Base-by-base conservation (phyloP, 2,888 invertebrate species). In the Apamea anceps region DNA sequence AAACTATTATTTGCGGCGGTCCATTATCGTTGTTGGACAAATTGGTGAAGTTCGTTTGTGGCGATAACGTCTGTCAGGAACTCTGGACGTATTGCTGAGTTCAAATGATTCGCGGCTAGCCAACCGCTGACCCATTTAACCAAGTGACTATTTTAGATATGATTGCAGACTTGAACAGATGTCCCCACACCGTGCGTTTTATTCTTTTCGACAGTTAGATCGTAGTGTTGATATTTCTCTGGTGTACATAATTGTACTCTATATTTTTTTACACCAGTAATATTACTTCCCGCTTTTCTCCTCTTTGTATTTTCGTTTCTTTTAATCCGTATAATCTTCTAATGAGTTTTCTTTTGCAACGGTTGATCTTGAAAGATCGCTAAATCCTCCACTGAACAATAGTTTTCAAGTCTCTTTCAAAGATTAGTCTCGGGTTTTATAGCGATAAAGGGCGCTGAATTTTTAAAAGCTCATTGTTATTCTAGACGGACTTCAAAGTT, bases 71-170 rank as follows among this genome's bases (percentile, higher is more conserved):
- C 73, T 75, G 73, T 67, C 73, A n/a, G 42, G 54, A 80, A 79
- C 71, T 79, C 63, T 1, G 51, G 51, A 51, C 65, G n/a, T 75
- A 72, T 79, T 77, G 76, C 71, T 72, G 65, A 60, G 86, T 75
- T 79, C 82, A 80, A 79, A 85, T 83, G 78, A 86, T 86, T 90
- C 73, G 85, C 86, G 54, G 77, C 78, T 79, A 74, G 75, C 85
- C 82, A 79, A 78, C 83, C 75, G 85, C 71, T 88, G 91, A 91
- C 92, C 92, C 79, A 92, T 90, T 88, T 92, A 78, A 62, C 62
- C 70, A 75, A 79, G 79, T 63, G 87, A 86, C 89, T 80, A 75
- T 87, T 91, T 91, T 90, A 89, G 88, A 91, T 80, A 89, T 88
- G 84, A 88, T 91, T 81, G 78, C 73, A 72, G 74, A 83, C 76